Conservation (phyloP, 2,888 invertebrate species). For the Ochropleura plecta region DNA sequence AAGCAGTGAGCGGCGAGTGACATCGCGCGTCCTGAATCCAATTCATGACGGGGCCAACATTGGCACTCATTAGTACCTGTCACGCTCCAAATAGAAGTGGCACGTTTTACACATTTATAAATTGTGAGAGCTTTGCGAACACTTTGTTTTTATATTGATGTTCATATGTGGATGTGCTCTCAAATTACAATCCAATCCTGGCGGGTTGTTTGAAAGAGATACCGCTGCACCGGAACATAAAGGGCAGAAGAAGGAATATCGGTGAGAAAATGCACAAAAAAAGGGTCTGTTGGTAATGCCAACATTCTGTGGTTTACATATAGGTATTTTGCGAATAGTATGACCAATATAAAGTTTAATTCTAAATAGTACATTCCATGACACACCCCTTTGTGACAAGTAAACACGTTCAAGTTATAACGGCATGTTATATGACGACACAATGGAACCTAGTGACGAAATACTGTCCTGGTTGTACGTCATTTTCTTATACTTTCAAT, state of each 20-base stretch:
- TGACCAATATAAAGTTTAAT: neutral
- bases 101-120: slow-evolving; percentile 71
- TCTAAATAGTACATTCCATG: slow-evolving; percentile 20
- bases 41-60: slow-evolving; percentile 67
- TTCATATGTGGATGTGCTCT: slow-evolving; percentile 26
- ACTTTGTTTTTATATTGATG: slow-evolving; percentile 42
- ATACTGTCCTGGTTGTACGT: neutral
- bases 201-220: too few relatives aligned
- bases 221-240: too few relatives aligned
- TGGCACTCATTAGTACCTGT: slow-evolving; percentile 81
- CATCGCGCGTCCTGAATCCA: slow-evolving; percentile 71
- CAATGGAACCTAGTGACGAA: slow-evolving; percentile 6
- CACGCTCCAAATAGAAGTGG: slow-evolving; percentile 77
- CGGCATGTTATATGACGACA: slow-evolving; percentile 27
- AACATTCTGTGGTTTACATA: neutral
- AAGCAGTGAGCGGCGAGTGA: slow-evolving; percentile 69
- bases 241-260: too few relatives aligned
- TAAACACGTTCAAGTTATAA: slow-evolving; percentile 19
- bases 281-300: neutral
- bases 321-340: neutral
- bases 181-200: slow-evolving; percentile 38
- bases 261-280: too few relatives aligned
- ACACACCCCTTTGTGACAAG: slow-evolving; percentile 43
- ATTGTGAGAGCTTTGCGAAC: slow-evolving; percentile 58
- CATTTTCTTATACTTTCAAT: slow-evolving; percentile 22